Evolutionary conservation across 2,113 vertebrate genomes (phyloP).

Genomic region (Narcine bancroftii): DNA sequence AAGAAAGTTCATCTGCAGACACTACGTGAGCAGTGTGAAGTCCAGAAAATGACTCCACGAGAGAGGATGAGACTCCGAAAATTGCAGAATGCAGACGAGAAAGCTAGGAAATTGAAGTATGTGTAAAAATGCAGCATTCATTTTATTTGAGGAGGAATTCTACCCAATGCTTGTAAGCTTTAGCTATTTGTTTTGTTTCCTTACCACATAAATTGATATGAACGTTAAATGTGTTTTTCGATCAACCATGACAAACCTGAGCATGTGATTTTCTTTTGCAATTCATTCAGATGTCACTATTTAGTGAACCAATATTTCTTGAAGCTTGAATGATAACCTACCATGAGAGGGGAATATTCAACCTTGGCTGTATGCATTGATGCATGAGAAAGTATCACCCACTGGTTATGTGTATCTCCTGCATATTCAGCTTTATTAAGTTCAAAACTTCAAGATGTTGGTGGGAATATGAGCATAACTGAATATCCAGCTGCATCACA

Average conservation of each 20-base stretch:
- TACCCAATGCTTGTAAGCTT: not conserved
- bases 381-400: no score
- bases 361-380: no score
- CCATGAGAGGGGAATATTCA: no score
- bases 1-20: constrained; percentile 68
- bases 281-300: no score
- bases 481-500: no score
- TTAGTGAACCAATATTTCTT: no score
- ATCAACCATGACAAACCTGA: not conserved
- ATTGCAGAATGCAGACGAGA: constrained; percentile 62
- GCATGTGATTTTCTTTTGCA: not conserved
- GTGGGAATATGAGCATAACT: no score
- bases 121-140: constrained; percentile 36
- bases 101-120: constrained; percentile 61
- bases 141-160: not conserved
- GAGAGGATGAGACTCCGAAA: constrained; percentile 69
- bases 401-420: no score
- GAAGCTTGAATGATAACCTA: no score
- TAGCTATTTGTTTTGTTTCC: not conserved
- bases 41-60: constrained; percentile 68
- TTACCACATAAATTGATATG: not conserved
- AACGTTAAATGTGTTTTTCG: not conserved
- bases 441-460: no score
- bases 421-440: no score
- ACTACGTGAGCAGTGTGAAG: constrained; percentile 61